Percentiles rank a stretch among this genome's conserved stretches.
These are phyloP conservation scores for Manacus vitellinus DNA, from an alignment of 2,113 vertebrate species.

Conservation along the genomic window DNA sequence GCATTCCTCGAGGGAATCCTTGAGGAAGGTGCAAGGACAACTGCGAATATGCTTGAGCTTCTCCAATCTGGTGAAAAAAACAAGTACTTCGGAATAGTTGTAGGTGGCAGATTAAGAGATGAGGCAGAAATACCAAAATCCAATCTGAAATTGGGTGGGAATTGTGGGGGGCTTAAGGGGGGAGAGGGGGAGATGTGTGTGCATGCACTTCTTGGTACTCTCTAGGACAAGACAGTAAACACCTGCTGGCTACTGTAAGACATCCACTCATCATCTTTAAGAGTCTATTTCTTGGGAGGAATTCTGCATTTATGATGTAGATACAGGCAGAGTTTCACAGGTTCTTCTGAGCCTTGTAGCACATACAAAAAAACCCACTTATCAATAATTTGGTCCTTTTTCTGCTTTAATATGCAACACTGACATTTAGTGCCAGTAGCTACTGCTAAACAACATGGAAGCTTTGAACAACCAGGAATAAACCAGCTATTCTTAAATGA, in stretches of 20 bases:
- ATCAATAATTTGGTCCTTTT: background rate
- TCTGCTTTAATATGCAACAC: background rate
- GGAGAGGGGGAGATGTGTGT: background rate
- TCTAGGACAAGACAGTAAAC: background rate
- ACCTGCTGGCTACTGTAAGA: background rate
- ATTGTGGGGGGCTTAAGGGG: background rate
- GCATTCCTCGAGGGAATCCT: background rate
- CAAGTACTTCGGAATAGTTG: background rate
- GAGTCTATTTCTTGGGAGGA: background rate
- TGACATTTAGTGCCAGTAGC: background rate
- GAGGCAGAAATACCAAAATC: background rate
- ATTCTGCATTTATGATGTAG: background rate
- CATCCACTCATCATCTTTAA: background rate
- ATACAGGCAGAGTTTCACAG: background rate
- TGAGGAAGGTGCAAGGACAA: background rate
- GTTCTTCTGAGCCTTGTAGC: background rate
- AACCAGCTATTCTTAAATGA: background rate
- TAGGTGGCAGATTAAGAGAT: background rate
- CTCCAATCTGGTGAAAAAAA: background rate
- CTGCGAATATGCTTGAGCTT: background rate
- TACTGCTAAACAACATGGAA: background rate
- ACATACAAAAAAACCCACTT: background rate
- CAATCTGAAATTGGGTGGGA: background rate
- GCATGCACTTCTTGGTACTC: background rate
- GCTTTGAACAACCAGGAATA: background rate